Evolutionary conservation across 2,113 vertebrate species (phyloP), one percentile per base, ranked within the genome.

Genomic region (Scomber japonicus): DNA sequence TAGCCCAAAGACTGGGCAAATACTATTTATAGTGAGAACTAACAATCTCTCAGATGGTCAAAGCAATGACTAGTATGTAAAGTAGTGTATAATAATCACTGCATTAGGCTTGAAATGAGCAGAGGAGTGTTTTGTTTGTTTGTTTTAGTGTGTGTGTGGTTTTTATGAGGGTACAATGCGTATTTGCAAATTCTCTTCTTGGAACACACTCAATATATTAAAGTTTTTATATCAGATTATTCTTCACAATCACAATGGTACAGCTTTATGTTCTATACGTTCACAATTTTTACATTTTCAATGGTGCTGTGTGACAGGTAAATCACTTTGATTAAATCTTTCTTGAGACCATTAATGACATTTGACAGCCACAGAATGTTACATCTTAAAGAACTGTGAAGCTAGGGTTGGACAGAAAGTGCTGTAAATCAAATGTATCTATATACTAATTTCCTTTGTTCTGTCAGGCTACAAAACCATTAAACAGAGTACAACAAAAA

Each of bases 401-500:
- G 5, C 2, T 6, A 30, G 17, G 21, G 48, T 24, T 64, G 21
- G 50, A 71, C 3, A 64, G 46, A 68, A 71, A 63, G 14, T 35
- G 2, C 63, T 76, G 44, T 77, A 66, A 70, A 60, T 66, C 51
- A 71, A 59, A 48, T 64, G 16, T 27, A 64, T 81, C 17, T 71
- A 15, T 76, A 59, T 63, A 50, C 57, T 72, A 50, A 53, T 63
- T 65, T 86, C 3, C 21, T 85, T 84, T 75, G 50, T 6, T 40
- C 35, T 80, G 50, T 70, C 30, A 68, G 21, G 46, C 60, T 81
- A 50, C 74, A 71, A 77, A 81, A 70, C 53, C 76, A 91, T 86
- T 91, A 91, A 91, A 89, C 49, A 16, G 17, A 88, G 54, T 67
- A 73, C 63, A 87, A 79, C 40, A 40, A 40, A 7, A 40, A 40